Percentiles rank a stretch among this genome's conserved stretches.
These are phyloP conservation scores for Passer domesticus DNA, from an alignment of 2,113 vertebrate species.

Conservation along the genomic window DNA sequence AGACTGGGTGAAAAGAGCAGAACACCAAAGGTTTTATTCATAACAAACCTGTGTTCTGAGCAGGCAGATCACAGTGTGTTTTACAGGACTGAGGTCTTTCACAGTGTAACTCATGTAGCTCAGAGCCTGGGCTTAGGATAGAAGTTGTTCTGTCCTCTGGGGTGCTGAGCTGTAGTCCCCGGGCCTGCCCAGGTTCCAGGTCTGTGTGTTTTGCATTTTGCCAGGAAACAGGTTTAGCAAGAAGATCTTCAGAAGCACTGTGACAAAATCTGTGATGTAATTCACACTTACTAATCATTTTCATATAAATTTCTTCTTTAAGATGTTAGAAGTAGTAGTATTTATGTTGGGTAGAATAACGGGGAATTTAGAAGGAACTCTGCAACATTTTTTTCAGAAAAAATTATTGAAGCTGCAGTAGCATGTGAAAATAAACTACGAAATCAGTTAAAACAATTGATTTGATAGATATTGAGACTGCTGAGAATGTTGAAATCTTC, in stretches of 20 bases:
- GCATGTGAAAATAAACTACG: constrained; percentile 75
- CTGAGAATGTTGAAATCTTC: constrained; percentile 78
- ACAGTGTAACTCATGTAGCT: not conserved
- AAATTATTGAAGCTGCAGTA: constrained; percentile 72
- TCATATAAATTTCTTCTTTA: not conserved
- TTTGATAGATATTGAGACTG: constrained; percentile 77
- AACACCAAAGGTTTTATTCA: not conserved
- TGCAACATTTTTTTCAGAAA: constrained; percentile 51
- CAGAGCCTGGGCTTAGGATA: not conserved
- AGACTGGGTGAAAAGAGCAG: not conserved
- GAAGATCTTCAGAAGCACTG: not conserved
- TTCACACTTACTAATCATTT: not conserved
- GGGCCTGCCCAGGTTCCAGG: not conserved
- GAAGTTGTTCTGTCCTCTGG: not conserved
- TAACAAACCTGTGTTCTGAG: not conserved
- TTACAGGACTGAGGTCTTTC: not conserved
- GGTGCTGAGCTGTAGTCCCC: not conserved
- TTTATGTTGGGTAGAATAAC: constrained; percentile 68
- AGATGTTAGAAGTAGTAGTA: not conserved
- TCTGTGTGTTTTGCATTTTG: not conserved
- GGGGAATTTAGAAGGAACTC: constrained; percentile 67
- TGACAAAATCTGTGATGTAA: not conserved
- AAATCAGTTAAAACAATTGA: constrained; percentile 77
- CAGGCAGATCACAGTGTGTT: not conserved
- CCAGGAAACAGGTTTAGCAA: not conserved